These are phyloP conservation scores for Pristionchus fissidentatus DNA, from an alignment of 2,888 invertebrate species.

Conservation along the genomic window DNA sequence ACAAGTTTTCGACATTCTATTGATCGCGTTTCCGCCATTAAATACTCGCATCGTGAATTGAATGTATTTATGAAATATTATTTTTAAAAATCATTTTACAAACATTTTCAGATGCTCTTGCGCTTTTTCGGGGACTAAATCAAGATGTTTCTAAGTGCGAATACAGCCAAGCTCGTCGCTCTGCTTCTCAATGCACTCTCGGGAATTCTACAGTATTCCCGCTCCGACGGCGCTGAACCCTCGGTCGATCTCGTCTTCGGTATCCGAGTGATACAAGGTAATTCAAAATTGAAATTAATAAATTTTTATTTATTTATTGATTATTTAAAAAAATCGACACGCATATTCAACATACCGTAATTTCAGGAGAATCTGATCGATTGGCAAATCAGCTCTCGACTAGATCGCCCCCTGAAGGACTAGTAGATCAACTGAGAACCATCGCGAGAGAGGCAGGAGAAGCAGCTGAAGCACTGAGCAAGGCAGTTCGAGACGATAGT, in stretches of 20 bases:
- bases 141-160: constrained; percentile 38
- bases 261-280: constrained; percentile 47
- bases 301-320: no score
- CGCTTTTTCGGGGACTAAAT: constrained; percentile 23
- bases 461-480: constrained; percentile 30
- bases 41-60: background rate
- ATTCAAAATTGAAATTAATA: background rate
- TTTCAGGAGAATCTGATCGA: constrained; percentile 10
- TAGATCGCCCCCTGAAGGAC: background rate
- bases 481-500: background rate
- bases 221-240: background rate
- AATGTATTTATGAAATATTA: background rate
- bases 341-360: background rate
- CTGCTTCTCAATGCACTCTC: constrained; percentile 27
- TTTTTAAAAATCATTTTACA: background rate
- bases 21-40: background rate
- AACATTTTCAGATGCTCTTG: constrained; percentile 17
- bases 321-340: background rate
- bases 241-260: constrained; percentile 41
- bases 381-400: background rate
- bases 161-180: constrained; percentile 46
- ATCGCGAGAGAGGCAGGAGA: background rate
- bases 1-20: background rate
- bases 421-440: background rate
- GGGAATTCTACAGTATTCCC: constrained; percentile 23